phyloP scores from a whole-genome alignment of 2,888 invertebrate genomes.

The Drosophila testacea region DNA sequence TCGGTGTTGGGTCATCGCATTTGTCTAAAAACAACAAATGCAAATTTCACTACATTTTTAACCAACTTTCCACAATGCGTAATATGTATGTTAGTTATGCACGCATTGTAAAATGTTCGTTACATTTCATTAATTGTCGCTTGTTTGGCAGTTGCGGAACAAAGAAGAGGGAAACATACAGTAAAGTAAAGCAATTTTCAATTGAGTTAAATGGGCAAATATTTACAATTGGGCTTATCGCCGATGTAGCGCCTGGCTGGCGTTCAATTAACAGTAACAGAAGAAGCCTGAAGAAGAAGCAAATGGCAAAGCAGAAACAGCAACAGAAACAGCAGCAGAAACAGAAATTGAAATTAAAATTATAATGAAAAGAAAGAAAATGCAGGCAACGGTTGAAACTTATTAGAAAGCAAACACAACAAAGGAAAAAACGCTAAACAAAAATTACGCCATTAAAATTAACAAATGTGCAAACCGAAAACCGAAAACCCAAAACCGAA shows the following conservation, averaged over 20 bases:
- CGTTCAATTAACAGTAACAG: conserved; percentile 54
- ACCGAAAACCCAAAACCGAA: conserved; percentile 9
- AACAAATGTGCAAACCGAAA: conserved; percentile 42
- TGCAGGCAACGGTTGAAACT: conserved; percentile 24
- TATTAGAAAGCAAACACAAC: conserved; percentile 42
- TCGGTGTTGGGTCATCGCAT: background rate
- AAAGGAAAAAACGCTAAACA: conserved; percentile 4
- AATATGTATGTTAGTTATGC: conserved; percentile 6
- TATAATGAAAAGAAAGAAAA: conserved; percentile 37
- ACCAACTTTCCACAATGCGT: background rate
- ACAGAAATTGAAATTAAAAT: conserved; percentile 22
- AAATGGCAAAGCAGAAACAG: background rate
- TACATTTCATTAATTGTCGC: conserved; percentile 52
- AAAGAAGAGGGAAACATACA: too few relatives aligned
- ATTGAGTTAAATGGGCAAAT: conserved; percentile 69
- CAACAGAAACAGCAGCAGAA: conserved; percentile 26
- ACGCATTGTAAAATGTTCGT: conserved; percentile 41
- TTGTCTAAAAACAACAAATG: conserved; percentile 8
- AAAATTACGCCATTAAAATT: conserved; percentile 48
- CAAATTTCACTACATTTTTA: conserved; percentile 17
- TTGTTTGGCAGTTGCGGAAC: conserved; percentile 18
- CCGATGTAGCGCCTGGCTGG: conserved; percentile 41
- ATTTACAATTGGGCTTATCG: conserved; percentile 60
- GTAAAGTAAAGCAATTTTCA: conserved; percentile 53
- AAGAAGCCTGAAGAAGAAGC: background rate